Evolutionary conservation across 2,113 vertebrate species (phyloP).

Genomic region (Aramus guarauna): DNA sequence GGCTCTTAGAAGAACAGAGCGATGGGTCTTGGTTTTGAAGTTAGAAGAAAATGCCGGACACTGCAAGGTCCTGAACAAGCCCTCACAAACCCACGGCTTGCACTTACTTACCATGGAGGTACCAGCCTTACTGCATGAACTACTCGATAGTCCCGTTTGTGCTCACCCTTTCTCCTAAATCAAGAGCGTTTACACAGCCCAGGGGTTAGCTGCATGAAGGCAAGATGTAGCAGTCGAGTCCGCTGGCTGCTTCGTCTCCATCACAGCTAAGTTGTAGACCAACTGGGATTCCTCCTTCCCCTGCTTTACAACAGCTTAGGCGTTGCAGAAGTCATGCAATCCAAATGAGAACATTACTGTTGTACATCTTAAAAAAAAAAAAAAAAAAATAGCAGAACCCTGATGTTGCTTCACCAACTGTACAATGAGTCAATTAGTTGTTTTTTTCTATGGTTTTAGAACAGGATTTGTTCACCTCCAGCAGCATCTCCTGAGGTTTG

Average conservation of each 20-base stretch:
- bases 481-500: neutral
- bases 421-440: neutral
- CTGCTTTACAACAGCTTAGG: neutral
- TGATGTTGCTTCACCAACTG: neutral
- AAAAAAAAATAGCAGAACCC: neutral
- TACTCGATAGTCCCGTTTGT: neutral
- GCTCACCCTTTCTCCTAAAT: neutral
- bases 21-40: conserved; percentile 32
- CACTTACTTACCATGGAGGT: neutral
- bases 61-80: neutral
- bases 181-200: neutral
- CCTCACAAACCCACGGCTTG: neutral
- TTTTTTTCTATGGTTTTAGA: neutral
- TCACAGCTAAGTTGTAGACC: neutral
- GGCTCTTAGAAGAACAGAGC: neutral
- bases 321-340: fast-evolving
- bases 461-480: neutral
- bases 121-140: neutral
- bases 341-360: neutral
- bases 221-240: neutral
- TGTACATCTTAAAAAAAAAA: fast-evolving
- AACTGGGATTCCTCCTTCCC: neutral
- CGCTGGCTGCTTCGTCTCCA: neutral
- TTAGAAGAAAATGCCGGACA: neutral
- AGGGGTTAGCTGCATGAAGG: neutral